Evolutionary conservation across 2,888 invertebrate species (phyloP).

Genomic region (Eristalis tenax): DNA sequence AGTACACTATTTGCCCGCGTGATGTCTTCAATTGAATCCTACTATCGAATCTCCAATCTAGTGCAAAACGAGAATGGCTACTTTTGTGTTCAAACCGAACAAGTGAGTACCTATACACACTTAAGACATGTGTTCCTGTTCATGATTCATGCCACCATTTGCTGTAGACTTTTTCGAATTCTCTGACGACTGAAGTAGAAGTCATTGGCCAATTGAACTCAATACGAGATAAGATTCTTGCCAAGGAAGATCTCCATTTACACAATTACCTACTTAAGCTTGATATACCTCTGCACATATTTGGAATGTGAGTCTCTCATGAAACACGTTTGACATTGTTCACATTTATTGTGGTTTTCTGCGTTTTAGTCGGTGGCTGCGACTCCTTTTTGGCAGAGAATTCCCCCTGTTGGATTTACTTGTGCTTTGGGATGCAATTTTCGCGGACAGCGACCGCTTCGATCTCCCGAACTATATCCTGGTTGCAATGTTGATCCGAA

Average conservation of each 20-base stretch:
- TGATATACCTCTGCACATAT: constrained; percentile 91
- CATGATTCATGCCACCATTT: background rate
- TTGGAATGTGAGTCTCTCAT: constrained; percentile 87
- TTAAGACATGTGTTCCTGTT: background rate
- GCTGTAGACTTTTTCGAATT: constrained; percentile 2
- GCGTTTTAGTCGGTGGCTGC: constrained; percentile 88
- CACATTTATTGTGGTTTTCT: background rate
- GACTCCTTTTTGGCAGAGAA: constrained; percentile 91
- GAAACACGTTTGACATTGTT: too few species aligned
- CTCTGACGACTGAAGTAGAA: constrained; percentile 81
- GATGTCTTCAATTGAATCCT: constrained; percentile 85
- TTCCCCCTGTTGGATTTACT: constrained; percentile 90
- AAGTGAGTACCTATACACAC: constrained; percentile 54
- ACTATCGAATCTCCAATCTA: constrained; percentile 84
- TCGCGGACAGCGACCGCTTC: constrained; percentile 85
- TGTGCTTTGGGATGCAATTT: constrained; percentile 91
- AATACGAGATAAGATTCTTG: constrained; percentile 85
- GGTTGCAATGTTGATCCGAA: constrained; percentile 89
- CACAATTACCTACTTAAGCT: constrained; percentile 86
- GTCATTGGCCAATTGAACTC: constrained; percentile 84
- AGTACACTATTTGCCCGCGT: constrained; percentile 85
- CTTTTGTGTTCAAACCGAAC: constrained; percentile 78
- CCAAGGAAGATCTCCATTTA: constrained; percentile 84
- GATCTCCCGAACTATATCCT: constrained; percentile 86
- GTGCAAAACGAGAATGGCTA: constrained; percentile 82